Evolutionary conservation across 2,888 invertebrate genomes (phyloP), one percentile per base, ranked within the genome.

Genomic region (Abrostola triplasia): DNA sequence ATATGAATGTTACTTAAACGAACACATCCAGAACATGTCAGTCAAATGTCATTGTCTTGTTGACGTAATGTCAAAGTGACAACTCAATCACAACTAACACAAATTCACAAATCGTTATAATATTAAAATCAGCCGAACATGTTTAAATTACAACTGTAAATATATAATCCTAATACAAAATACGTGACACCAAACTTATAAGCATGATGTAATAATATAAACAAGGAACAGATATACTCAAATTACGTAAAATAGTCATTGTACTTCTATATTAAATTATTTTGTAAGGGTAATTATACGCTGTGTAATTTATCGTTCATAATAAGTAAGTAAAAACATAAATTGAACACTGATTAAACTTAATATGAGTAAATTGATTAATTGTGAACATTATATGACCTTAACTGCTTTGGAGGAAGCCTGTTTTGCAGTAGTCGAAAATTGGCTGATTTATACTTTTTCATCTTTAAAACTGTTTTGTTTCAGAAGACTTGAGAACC

Each of bases 201-300:
- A 48, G 11, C 44, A 49, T 56, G 56, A 24, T 49, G 1, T 36
- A 38, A 36, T 50, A 50, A 56, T 56, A 58, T 47, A 40, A 36
- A 36, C 47, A 49, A 48, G 47, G 36, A 48, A 59, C 48, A 35
- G 4, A 53, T 40, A 53, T 52, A 60, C 48, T 48, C 53, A 36
- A 41, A 10, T 36, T 12, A 40, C 52, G 12, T 38, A 47, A n/a
- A 40, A 40, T 10, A 12, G 2, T 42, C 12, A 12, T n/a, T 12
- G 12, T 8, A 12, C 5, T 7, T 13, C 44, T 44, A 7, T 42
- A 42, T 12, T 42, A 42, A 42, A 42, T 42, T 42, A 44, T 44
- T 44, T 6, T 13, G 13, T 8, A 44, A 44, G 12, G 13, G 12
- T 44, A 7, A 42, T 8, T 44, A 44, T 49, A n/a, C 48, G 40